phyloP scores from a whole-genome alignment of 2,797 vertebrate genomes.

The Peromyscus attwateri region DNA sequence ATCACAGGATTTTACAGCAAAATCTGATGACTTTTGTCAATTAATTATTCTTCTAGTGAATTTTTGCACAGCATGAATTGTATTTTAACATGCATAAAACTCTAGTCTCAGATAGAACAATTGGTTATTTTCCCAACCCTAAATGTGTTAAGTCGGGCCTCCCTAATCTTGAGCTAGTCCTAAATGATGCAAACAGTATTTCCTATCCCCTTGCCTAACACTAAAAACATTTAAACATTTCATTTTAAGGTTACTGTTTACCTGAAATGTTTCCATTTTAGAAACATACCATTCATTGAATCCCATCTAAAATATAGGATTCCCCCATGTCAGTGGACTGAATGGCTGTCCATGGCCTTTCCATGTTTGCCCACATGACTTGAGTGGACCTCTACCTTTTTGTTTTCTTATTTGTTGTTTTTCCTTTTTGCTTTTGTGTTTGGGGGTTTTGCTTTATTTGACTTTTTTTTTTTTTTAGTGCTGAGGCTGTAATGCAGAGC shows the following conservation, averaged over 20 bases:
- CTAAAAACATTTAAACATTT: slow-evolving; percentile 40
- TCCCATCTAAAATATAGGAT: slow-evolving; percentile 33
- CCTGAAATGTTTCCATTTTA: background rate
- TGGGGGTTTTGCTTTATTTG: background rate
- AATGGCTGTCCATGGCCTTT: background rate
- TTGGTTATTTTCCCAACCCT: background rate
- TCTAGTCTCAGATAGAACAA: background rate
- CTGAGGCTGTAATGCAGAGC: background rate
- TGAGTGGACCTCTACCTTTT: background rate
- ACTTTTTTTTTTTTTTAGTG: no score
- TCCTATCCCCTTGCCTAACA: slow-evolving; percentile 9
- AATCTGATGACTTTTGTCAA: background rate
- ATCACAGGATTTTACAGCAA: slow-evolving; percentile 28
- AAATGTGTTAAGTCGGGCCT: background rate
- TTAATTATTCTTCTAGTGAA: slow-evolving; percentile 29
- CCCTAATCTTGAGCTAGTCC: background rate
- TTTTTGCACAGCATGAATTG: slow-evolving; percentile 14
- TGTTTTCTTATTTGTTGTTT: background rate
- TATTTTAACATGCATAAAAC: slow-evolving; percentile 11
- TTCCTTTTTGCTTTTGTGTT: background rate
- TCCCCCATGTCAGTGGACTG: background rate
- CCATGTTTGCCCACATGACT: background rate
- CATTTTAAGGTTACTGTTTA: background rate
- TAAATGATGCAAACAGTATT: slow-evolving; percentile 12
- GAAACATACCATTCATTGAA: background rate